Evolutionary conservation across 1,140 invertebrate species (phyloP), one percentile per base, ranked within the genome.

Genomic region (Bombus balteatus): DNA sequence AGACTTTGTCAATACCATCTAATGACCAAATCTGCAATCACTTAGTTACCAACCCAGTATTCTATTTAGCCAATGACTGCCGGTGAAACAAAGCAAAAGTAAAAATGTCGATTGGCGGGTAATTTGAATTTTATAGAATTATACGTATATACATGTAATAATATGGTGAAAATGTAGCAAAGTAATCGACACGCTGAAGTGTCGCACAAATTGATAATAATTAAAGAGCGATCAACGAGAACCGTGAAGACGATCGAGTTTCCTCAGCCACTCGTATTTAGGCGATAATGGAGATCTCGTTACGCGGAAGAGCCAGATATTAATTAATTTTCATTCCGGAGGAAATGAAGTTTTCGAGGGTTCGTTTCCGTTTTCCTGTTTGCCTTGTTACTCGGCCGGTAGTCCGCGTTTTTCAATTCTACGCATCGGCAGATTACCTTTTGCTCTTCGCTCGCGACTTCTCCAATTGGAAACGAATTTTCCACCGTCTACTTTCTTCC

Each of bases 311-410:
- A 53, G 77, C 34, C 13, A 66, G 77, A 43, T 47, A 79, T 79
- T 79, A 79, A 79, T 79, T 79, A 79, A 79, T 79, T 79, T 79
- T 68, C 77, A 37, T 22, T 68, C 28, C 32, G 77, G 25, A 34
- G 77, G 62, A 47, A 79, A 68, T 79, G 65, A 68, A 13, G 65
- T 68, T 79, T 37, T 79, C 39, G 25, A 79, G 65, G 8, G 41
- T 68, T 79, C 62, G 65, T 79, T 79, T 79, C 77, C 62, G 41
- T 68, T 68, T 79, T 2, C 4, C 37, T 13, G 3, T n/a, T 39
- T 25, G 57, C 75, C 37, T 65, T 65, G 75, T 77, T 62, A 65
- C 37, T 39, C 75, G 75, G 37, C 15, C 32, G 18, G 32, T 32
- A 34, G 65, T 34, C 8, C 18, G 18, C 28, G 3, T 43, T 78